A percentile compares a stretch with the other conserved stretches of the same genome.
Evolutionary conservation across 1,140 invertebrate genomes (phyloP).

Genomic region (Drosophila malerkotliana): DNA sequence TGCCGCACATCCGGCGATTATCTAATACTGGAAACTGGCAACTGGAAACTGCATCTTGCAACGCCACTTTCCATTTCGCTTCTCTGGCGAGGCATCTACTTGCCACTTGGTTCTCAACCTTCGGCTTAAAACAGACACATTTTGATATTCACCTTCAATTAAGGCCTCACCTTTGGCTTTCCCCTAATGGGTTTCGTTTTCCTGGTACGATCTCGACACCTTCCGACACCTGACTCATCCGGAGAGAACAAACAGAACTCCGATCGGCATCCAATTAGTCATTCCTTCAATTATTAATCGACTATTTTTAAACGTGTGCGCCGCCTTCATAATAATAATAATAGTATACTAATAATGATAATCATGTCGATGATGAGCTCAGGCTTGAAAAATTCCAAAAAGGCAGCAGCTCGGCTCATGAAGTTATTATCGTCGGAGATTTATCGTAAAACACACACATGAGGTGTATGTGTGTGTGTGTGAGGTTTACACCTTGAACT

Average conservation of each 20-base stretch:
- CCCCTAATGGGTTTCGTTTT: conserved; percentile 24
- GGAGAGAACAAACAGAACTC: not conserved
- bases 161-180: not conserved
- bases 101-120: not conserved
- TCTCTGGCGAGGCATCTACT: not conserved
- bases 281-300: conserved; percentile 76
- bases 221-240: conserved; percentile 51
- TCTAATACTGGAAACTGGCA: not conserved
- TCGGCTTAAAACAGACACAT: not conserved
- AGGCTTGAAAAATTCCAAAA: conserved; percentile 49
- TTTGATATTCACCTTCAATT: not conserved
- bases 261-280: conserved; percentile 58
- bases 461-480: conserved; percentile 1
- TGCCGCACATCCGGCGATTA: conserved; percentile 46
- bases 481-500: conserved; percentile 68
- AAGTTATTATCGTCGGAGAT: conserved; percentile 38
- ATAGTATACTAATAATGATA: conserved; percentile 4
- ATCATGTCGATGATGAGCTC: conserved; percentile 57
- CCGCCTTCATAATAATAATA: conserved; percentile 2
- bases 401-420: conserved; percentile 3
- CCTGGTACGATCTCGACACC: conserved; percentile 17
- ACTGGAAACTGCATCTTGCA: not conserved
- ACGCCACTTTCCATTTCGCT: not conserved
- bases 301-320: conserved; percentile 73
- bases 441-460: conserved; percentile 31